Conservation (phyloP, 1,140 invertebrate genomes). For the Drosophila aff. region DNA sequence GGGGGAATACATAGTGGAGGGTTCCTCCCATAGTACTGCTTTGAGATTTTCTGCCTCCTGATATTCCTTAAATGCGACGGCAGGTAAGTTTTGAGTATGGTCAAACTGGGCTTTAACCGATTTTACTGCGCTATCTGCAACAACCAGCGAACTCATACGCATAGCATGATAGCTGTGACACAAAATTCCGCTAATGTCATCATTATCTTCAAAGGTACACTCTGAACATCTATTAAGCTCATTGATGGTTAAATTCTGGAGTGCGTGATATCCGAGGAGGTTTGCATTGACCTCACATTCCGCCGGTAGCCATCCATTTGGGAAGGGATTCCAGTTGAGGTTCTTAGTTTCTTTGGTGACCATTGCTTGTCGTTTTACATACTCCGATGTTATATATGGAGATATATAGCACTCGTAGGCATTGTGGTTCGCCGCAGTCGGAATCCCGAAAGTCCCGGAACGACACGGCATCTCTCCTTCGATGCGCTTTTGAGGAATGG, state of each 20-base stretch:
- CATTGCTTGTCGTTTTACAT: not conserved
- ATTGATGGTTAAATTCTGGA: not conserved
- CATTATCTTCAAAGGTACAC: not conserved
- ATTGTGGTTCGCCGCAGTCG: not conserved
- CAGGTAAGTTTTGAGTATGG: not conserved
- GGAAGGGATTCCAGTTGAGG: not conserved
- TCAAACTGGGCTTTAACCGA: not conserved
- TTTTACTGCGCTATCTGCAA: not conserved
- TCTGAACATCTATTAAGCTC: not conserved
- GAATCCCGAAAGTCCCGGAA: constrained; percentile 2
- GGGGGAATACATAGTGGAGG: not conserved
- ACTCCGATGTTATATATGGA: constrained; percentile 1
- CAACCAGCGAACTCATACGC: rapidly evolving
- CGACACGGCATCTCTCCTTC: not conserved
- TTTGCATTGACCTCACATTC: not conserved
- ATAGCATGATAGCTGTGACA: not conserved
- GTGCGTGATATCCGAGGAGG: not conserved
- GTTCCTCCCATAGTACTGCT: not conserved
- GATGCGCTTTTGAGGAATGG: not conserved
- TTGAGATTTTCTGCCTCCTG: not conserved
- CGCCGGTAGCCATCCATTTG: not conserved
- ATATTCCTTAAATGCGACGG: not conserved
- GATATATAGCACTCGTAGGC: constrained; percentile 3
- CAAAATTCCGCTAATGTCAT: not conserved
- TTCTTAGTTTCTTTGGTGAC: not conserved